Percentiles rank a stretch among this genome's conserved stretches.
These are phyloP conservation scores for Prenolepis imparis DNA, from an alignment of 2,888 invertebrate species.

Conservation along the genomic window DNA sequence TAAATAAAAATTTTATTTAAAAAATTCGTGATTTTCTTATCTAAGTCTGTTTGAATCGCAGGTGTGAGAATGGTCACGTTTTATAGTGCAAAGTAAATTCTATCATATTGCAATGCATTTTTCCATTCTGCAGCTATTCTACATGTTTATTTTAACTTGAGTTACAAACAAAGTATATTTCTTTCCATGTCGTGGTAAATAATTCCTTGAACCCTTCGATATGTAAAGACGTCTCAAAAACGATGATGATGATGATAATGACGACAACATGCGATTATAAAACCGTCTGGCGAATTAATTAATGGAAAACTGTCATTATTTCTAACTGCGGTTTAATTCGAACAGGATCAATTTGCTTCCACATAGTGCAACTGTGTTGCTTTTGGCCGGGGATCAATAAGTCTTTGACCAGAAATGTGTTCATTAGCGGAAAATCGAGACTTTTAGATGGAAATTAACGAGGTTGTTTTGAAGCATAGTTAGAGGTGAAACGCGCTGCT, in stretches of 20 bases:
- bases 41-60: neutral
- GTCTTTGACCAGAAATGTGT: constrained; percentile 42
- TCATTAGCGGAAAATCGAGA: constrained; percentile 48
- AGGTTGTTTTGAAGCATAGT: constrained; percentile 50
- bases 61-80: neutral
- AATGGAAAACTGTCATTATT: constrained; percentile 70
- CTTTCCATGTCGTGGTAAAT: constrained; percentile 24
- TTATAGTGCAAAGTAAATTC: constrained; percentile 42
- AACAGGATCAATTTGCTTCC: constrained; percentile 59
- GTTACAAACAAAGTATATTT: constrained; percentile 14
- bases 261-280: constrained; percentile 11
- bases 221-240: constrained; percentile 4
- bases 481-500: constrained; percentile 19
- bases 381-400: constrained; percentile 14
- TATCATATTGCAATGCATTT: constrained; percentile 4
- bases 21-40: neutral
- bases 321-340: constrained; percentile 72
- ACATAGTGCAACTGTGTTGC: neutral
- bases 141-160: constrained; percentile 57
- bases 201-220: constrained; percentile 22
- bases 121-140: constrained; percentile 22
- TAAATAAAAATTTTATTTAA: neutral
- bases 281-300: constrained; percentile 72
- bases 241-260: neutral
- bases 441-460: constrained; percentile 54